Evolutionary conservation across 1,140 invertebrate species (phyloP), one percentile per base, ranked within the genome.

Genomic region (Camponotus pennsylvanicus): DNA sequence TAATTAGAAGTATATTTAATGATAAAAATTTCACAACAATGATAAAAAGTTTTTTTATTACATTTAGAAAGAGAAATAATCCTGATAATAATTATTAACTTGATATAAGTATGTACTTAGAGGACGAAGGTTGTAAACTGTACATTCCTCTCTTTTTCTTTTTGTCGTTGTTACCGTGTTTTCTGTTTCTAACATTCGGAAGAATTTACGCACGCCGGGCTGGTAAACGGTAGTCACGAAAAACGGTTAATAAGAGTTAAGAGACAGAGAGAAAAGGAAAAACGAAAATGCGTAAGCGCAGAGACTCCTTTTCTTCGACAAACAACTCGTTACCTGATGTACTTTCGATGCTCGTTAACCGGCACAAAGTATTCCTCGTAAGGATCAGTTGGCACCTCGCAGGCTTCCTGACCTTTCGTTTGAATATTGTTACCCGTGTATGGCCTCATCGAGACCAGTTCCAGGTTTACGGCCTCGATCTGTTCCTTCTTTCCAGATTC

Each of bases 341-440:
- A 98, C 95, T 98, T 98, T 92, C 97, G 96, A 94, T 97, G 97
- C 90, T 98, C 97, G 93, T 98, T 98, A 59, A 98, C 97, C 52
- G 97, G 97, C 75, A 98, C 97, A 93, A 98, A 98, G 93, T 98
- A 98, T 89, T 98, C 97, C 87, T 98, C 97, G 93, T 97, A 97
- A 27, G 97, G 96, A 94, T 97, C 97, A 45, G 94, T 94, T 34
- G 96, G 95, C 76, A 96, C 95, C 34, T 96, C 95, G 92, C 97
- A 96, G 73, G 97, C 97, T 21, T 97, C 96, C 90, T 97, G 97
- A 32, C 97, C 96, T 86, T 97, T 97, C 86, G 96, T 96, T 92
- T 97, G 97, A 73, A 96, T 90, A 90, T 95, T 96, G 52, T 94
- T 95, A 85, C 95, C 95, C 73, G 96, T 95, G 91, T 96, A 96